Evolutionary conservation across 2,797 vertebrate species (phyloP), one percentile per base, ranked within the genome.

Genomic region (Rhynchotus rufescens): DNA sequence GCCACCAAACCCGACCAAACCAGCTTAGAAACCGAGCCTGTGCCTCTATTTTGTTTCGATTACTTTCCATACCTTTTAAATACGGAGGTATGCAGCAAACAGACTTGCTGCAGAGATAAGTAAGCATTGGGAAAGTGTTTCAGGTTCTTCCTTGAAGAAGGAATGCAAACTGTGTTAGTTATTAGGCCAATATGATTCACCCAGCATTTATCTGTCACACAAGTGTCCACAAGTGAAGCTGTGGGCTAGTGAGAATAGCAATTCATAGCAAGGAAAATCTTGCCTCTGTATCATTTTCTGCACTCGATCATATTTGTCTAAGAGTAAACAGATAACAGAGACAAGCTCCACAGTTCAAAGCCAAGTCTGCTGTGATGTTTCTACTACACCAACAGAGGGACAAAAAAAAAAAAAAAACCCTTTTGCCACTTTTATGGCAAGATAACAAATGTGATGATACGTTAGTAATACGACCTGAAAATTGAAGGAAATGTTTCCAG

Each of bases 401-500:
- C 0, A 16, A 79, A 75, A 10, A 20, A 11, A 17, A n/a, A n/a
- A n/a, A n/a, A 4, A 11, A 17, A 3, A 0, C 2, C 6, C 40
- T 34, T 60, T 84, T 56, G 10, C 49, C 40, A 47, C 12, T 89
- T 11, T 30, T 81, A 40, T 36, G 51, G 8, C 40, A 68, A 40
- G n/a, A 67, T 54, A 51, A 69, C 7, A 36, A 69, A 68, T 38
- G 42, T 64, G 59, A 45, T 5, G 17, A 44, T 16, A 65, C 7
- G 8, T 42, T 13, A 85, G 28, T 40, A 61, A 42, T 20, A 74
- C 79, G 32, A 67, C 12, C 12, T 59, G 47, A 17, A n/a, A 82
- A 57, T 25, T 44, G 61, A 6, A 61, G 7, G n/a, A 80, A 72
- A 32, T 23, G 4, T 45, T 64, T 61, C 22, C 32, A 16, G 83